Percentiles rank a stretch among this genome's conserved stretches.
Conservation (phyloP, 2,797 vertebrate species). For the Chloroceryle amazona region DNA sequence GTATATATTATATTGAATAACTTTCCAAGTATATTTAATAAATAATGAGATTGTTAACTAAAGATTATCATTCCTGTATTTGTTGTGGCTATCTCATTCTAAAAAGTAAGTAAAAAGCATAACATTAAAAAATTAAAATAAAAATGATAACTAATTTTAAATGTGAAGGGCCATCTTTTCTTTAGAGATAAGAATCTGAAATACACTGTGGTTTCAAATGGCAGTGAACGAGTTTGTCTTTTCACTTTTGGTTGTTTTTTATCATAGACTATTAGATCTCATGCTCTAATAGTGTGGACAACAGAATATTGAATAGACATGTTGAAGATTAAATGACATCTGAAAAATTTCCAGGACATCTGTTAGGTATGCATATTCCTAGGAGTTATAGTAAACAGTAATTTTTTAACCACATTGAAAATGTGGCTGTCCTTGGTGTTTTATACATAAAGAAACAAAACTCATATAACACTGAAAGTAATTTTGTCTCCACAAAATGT, state of each 20-base stretch:
- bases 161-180: neutral
- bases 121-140: neutral
- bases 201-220: neutral
- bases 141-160: neutral
- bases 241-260: neutral
- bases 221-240: neutral
- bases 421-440: neutral
- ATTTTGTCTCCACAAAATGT: neutral
- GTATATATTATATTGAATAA: neutral
- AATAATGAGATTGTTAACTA: conserved; percentile 3
- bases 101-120: neutral
- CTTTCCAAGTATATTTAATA: neutral
- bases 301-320: neutral
- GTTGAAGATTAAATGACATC: neutral
- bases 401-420: neutral
- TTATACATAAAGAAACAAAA: neutral
- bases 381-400: neutral
- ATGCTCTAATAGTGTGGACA: neutral
- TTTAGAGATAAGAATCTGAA: neutral
- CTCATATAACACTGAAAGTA: neutral
- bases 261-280: neutral
- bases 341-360: conserved; percentile 37
- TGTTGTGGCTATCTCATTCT: neutral
- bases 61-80: neutral
- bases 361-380: conserved; percentile 8